phyloP scores from a whole-genome alignment of 2,113 vertebrate species.

The Pedetes capensis region DNA sequence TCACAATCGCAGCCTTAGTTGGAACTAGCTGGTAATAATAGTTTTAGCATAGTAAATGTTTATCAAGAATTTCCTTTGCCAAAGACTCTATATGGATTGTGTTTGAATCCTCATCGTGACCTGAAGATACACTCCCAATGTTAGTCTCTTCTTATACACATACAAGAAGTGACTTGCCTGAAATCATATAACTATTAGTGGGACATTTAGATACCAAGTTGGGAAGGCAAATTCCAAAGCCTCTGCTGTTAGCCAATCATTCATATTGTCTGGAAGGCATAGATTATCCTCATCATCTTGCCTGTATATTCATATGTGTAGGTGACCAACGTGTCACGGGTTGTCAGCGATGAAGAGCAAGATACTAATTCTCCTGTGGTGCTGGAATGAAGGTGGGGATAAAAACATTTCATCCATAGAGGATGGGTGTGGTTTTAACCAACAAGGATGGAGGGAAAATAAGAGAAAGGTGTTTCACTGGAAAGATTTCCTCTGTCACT shows the following conservation, averaged over 20 bases:
- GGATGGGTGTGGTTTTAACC: neutral
- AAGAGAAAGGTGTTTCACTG: neutral
- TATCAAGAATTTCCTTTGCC: slow-evolving; percentile 14
- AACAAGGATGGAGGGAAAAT: neutral
- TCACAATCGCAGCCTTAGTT: slow-evolving; percentile 19
- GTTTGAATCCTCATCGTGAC: neutral
- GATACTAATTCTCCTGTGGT: neutral
- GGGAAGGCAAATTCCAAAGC: neutral
- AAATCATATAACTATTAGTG: neutral
- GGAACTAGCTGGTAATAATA: neutral
- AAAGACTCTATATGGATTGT: neutral
- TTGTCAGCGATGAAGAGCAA: neutral
- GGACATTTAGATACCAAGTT: neutral
- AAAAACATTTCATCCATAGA: neutral
- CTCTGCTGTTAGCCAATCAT: neutral
- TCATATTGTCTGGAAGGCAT: neutral
- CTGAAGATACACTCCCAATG: too few relatives aligned
- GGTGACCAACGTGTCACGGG: neutral
- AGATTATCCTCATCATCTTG: neutral
- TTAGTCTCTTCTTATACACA: neutral
- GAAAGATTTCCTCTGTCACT: neutral
- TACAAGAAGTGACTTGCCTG: neutral
- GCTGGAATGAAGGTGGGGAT: neutral
- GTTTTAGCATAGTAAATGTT: slow-evolving; percentile 19
- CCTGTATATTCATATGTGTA: neutral